Base-by-base conservation (phyloP, 2,888 invertebrate genomes). In the Rotaria sp. region DNA sequence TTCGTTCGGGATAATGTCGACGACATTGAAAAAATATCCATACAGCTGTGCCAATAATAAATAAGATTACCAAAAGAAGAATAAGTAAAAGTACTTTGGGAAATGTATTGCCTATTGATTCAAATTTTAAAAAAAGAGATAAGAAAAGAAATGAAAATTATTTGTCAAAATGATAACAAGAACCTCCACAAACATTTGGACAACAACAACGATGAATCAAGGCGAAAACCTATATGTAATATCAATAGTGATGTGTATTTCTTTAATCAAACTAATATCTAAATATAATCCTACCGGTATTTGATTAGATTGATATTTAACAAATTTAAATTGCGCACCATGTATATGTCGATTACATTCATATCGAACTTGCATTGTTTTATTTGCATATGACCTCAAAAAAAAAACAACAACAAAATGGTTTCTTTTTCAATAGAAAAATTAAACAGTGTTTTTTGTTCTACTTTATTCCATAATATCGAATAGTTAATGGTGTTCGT, bases 1-100 rank as follows among this genome's bases (percentile, higher is more conserved):
- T 80, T 80, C 80, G 80, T 80, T 80, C 80, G 5, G 80, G 80
- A 80, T 80, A 80, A 80, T 80, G 80, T 45, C 80, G 80, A 80
- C 80, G 80, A 45, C 80, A 80, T 80, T 80, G 80, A 45, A n/a
- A 80, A 80, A 80, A 80, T 7, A 80, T 80, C 26, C 41, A 80
- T 13, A 80, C n/a, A 15, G 80, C 80, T 80, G 80, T 80, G 15
- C 45, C 80, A 80, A 80, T 45, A 80, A 80, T 80, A 11, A 80
- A 80, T 26, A 41, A 45, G 15, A 80, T 80, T 45, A 80, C 80
- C 11, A 80, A 26, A 2, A 80, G n/a, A n/a, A 80, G n/a, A 80
- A 80, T 26, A 24, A 80, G 38, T 80, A 80, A 45, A 11, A 80
- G n/a, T 21, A 4, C 80, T 45, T 80, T n/a, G 3, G 80, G 80